phyloP scores from a whole-genome alignment of 1,140 invertebrate species.

The Steinernema feltiae region DNA sequence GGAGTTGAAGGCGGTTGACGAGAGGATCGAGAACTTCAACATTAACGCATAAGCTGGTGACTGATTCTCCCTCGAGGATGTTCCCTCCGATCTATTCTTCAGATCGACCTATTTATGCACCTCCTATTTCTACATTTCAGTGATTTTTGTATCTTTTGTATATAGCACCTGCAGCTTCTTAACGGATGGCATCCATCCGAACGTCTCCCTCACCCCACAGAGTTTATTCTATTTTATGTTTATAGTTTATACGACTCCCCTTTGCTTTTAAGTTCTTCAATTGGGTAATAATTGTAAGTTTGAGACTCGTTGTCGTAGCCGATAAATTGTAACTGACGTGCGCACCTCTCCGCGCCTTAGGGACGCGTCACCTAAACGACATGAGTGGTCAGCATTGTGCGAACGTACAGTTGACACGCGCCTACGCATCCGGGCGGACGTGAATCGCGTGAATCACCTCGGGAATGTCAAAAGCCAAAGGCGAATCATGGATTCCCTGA shows the following conservation, averaged over 20 bases:
- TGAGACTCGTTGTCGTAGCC: too few species aligned
- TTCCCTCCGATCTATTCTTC: neutral
- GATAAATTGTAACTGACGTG: too few species aligned
- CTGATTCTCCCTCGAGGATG: neutral
- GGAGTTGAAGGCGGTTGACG: constrained; percentile 41
- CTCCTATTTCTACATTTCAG: neutral
- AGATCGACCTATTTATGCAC: neutral
- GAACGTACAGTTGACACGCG: neutral
- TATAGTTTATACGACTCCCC: too few species aligned
- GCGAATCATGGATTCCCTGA: too few species aligned
- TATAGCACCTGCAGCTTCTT: neutral
- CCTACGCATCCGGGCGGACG: neutral
- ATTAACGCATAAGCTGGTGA: constrained; percentile 15
- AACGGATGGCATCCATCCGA: neutral
- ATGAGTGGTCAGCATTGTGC: neutral
- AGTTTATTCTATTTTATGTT: too few species aligned
- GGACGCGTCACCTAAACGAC: too few species aligned
- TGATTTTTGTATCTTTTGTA: neutral
- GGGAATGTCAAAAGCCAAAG: too few species aligned
- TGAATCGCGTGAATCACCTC: too few species aligned
- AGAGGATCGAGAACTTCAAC: constrained; percentile 42
- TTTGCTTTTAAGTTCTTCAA: too few species aligned
- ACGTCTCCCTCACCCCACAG: too few species aligned
- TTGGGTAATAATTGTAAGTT: too few species aligned
- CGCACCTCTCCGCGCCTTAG: too few species aligned